phyloP scores from a whole-genome alignment of 1,140 invertebrate species.

The Teleogryllus occipitalis region DNA sequence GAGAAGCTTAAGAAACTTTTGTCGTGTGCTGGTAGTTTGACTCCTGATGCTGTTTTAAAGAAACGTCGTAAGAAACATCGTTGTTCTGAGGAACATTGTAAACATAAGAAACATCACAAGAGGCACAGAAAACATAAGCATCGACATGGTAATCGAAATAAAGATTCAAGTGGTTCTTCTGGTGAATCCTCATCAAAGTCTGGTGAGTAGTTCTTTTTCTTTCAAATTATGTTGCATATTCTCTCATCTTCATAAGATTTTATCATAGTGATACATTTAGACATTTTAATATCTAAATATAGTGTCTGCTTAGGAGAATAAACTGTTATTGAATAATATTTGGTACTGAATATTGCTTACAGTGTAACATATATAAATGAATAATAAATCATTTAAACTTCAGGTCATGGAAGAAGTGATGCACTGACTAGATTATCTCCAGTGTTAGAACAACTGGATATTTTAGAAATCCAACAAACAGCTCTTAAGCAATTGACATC shows the following conservation, averaged over 20 bases:
- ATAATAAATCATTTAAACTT: not conserved
- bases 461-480: slow-evolving; percentile 22
- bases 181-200: slow-evolving; percentile 11
- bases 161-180: slow-evolving; percentile 21
- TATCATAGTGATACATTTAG: no score
- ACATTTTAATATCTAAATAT: no score
- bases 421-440: slow-evolving; percentile 18
- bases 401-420: slow-evolving; percentile 11
- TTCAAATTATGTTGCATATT: no score
- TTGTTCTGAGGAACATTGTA: slow-evolving; percentile 58
- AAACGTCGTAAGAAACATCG: slow-evolving; percentile 64
- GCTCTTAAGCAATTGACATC: slow-evolving; percentile 15
- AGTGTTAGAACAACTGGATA: slow-evolving; percentile 21
- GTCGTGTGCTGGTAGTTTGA: slow-evolving; percentile 9
- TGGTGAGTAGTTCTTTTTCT: not conserved
- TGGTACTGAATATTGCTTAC: no score
- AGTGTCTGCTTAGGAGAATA: no score
- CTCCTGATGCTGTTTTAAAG: slow-evolving; percentile 31
- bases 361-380: no score
- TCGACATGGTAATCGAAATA: slow-evolving; percentile 38
- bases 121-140: slow-evolving; percentile 55
- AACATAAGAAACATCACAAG: slow-evolving; percentile 60
- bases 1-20: slow-evolving; percentile 52
- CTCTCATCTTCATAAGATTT: no score
- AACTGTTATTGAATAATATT: not conserved